Percentiles rank a stretch among this genome's conserved stretches.
phyloP scores from a whole-genome alignment of 2,888 invertebrate genomes.

The Epinotia bilunana region DNA sequence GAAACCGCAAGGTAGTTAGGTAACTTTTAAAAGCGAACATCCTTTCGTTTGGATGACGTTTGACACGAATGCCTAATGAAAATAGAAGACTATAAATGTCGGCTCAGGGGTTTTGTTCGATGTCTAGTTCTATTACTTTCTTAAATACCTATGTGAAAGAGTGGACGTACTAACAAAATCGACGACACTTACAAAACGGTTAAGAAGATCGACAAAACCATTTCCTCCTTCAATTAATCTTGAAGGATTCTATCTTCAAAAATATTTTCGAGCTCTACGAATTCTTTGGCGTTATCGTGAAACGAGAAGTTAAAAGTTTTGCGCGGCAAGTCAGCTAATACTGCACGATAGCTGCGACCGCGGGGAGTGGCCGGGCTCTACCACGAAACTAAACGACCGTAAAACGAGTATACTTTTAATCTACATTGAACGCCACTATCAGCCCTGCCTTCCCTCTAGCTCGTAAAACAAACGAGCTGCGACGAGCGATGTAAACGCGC shows the following conservation, averaged over 20 bases:
- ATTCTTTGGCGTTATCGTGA: conserved; percentile 62
- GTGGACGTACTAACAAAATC: conserved; percentile 4
- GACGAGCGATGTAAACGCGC: conserved; percentile 39
- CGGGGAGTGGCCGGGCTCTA: conserved; percentile 30
- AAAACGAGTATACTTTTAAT: conserved; percentile 41
- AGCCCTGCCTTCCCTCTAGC: conserved; percentile 17
- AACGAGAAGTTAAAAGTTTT: conserved; percentile 59
- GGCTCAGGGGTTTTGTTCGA: not conserved
- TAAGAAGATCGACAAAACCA: conserved; percentile 51
- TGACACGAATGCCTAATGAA: not conserved
- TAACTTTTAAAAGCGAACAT: not conserved
- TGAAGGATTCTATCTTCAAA: conserved; percentile 64
- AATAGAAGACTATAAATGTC: not conserved
- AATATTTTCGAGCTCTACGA: conserved; percentile 60
- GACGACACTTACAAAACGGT: conserved; percentile 44
- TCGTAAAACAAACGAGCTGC: conserved; percentile 39
- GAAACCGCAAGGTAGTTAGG: not conserved
- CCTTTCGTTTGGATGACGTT: not conserved
- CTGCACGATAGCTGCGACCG: conserved; percentile 38
- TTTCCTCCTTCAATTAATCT: conserved; percentile 62
- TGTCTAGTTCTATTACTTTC: not conserved
- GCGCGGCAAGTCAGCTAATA: conserved; percentile 39
- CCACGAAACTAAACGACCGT: conserved; percentile 38
- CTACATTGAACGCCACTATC: conserved; percentile 33
- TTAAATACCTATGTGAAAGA: conserved; percentile 2